These are phyloP conservation scores for Heliconius hortense DNA, from an alignment of 2,888 invertebrate species.

Conservation along the genomic window DNA sequence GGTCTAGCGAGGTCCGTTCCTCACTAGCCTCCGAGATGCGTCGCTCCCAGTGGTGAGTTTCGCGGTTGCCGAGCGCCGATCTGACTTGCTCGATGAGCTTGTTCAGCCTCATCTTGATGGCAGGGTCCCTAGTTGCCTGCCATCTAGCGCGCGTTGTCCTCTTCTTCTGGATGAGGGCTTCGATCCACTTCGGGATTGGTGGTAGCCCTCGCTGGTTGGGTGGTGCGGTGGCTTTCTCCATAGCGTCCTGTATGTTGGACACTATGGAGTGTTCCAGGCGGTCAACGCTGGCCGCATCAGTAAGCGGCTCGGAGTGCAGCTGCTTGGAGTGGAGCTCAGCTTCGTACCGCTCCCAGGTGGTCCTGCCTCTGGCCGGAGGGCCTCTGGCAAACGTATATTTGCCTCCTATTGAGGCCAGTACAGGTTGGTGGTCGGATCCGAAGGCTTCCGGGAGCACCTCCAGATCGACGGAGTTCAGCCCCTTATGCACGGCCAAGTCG, in stretches of 20 bases:
- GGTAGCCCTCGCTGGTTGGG: background rate
- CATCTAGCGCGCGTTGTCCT: background rate
- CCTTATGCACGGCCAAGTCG: slow-evolving; percentile 30
- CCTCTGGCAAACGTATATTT: too few species aligned
- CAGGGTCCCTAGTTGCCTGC: background rate
- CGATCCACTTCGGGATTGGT: background rate
- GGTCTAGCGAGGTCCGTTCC: background rate
- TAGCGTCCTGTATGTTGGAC: too few species aligned
- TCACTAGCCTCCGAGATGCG: background rate
- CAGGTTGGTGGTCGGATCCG: slow-evolving; percentile 32
- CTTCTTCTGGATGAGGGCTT: background rate
- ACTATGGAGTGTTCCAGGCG: too few species aligned
- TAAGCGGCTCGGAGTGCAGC: too few species aligned
- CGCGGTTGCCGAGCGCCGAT: background rate
- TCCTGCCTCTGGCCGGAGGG: background rate
- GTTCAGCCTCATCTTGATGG: background rate
- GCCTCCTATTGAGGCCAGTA: background rate
- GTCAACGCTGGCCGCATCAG: too few species aligned
- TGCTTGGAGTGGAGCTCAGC: too few species aligned
- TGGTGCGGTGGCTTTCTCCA: too few species aligned
- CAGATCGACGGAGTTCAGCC: background rate
- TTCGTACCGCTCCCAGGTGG: background rate
- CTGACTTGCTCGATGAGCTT: background rate
- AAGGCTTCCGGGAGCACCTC: slow-evolving; percentile 8
- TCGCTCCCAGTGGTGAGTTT: background rate